Percentiles rank a stretch among this genome's conserved stretches.
Evolutionary conservation across 1,140 invertebrate species (phyloP).

Genomic region (Tetraneura akinire): DNA sequence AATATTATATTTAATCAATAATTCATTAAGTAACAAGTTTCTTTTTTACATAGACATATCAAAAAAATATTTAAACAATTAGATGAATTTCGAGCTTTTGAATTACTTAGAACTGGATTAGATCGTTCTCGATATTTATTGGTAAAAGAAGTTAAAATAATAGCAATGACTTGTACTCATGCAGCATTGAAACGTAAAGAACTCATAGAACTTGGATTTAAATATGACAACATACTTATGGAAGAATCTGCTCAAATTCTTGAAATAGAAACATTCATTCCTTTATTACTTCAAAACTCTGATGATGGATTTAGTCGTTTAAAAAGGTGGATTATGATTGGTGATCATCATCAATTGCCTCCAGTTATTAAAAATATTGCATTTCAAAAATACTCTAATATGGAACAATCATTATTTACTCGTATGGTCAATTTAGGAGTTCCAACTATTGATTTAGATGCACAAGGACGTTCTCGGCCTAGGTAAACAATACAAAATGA

Average conservation of each 20-base stretch:
- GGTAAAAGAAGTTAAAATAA: slow-evolving; percentile 99
- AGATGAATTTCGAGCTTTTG: slow-evolving; percentile 98
- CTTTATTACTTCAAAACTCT: slow-evolving; percentile 94
- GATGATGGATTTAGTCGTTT: slow-evolving; percentile 92
- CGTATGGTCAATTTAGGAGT: slow-evolving; percentile 94
- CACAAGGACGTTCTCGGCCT: slow-evolving; percentile 91
- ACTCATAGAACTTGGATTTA: slow-evolving; percentile 92
- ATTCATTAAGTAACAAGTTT: not conserved
- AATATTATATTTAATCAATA: too few relatives aligned
- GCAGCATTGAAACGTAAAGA: slow-evolving; percentile 96
- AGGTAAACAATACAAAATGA: slow-evolving; percentile 61
- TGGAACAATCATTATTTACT: slow-evolving; percentile 99
- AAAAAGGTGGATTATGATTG: slow-evolving; percentile 99
- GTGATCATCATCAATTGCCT: slow-evolving; percentile 98
- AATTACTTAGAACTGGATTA: slow-evolving; percentile 88
- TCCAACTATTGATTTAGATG: slow-evolving; percentile 95
- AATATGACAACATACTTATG: slow-evolving; percentile 99
- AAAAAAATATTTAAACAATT: slow-evolving; percentile 94
- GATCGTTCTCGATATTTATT: slow-evolving; percentile 95
- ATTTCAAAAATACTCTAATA: slow-evolving; percentile 99
- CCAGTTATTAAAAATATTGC: slow-evolving; percentile 99
- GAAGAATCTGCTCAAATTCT: slow-evolving; percentile 99
- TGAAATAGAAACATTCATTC: slow-evolving; percentile 99
- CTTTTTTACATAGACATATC: slow-evolving; percentile 71
- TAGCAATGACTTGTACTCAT: slow-evolving; percentile 99